A percentile compares a stretch with the other conserved stretches of the same genome.
Evolutionary conservation across 2,113 vertebrate genomes (phyloP).

Genomic region (Crotalus helleri): DNA sequence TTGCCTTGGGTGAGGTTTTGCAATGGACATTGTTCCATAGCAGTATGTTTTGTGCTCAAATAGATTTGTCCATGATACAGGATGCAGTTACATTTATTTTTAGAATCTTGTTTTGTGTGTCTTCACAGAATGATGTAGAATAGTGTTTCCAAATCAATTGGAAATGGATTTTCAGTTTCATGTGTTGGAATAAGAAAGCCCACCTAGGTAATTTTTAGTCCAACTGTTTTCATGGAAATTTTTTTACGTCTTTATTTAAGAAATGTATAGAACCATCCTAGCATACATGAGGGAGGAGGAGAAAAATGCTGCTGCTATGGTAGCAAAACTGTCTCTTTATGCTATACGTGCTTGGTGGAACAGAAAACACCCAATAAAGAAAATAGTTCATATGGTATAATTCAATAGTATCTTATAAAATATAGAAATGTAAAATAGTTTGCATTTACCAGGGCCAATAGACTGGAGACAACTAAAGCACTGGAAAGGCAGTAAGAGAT

Average conservation of each 20-base stretch:
- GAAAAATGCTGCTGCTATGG: neutral
- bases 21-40: constrained; percentile 58
- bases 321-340: neutral
- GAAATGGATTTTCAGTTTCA: constrained; percentile 31
- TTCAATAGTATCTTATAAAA: neutral
- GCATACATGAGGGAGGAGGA: neutral
- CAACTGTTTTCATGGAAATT: constrained; percentile 42
- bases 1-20: constrained; percentile 60
- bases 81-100: constrained; percentile 59
- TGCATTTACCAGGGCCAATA: neutral
- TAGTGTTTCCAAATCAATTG: constrained; percentile 32
- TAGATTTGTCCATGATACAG: constrained; percentile 53
- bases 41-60: constrained; percentile 52
- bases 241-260: constrained; percentile 42
- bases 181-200: constrained; percentile 38
- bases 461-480: neutral
- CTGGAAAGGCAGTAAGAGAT: neutral
- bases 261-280: neutral
- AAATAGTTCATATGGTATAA: neutral
- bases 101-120: constrained; percentile 48
- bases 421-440: neutral
- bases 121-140: constrained; percentile 56
- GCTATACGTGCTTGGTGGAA: neutral
- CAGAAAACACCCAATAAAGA: neutral
- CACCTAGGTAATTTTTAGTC: constrained; percentile 38